Conservation (phyloP, 2,113 vertebrate species). For the Trogon surrucura region DNA sequence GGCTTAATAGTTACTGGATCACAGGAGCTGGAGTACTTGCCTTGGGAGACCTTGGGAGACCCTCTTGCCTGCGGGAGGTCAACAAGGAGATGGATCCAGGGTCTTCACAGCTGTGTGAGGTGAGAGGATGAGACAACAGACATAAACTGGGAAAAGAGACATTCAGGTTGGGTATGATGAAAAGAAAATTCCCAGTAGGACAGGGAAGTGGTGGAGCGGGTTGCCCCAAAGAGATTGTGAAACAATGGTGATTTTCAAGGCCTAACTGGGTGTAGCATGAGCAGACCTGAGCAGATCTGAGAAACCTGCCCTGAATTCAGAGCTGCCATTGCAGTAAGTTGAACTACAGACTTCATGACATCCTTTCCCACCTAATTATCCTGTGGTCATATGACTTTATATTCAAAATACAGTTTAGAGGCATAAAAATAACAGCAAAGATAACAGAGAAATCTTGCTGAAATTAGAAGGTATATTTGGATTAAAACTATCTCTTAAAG, state of each 20-base stretch:
- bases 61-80: not conserved
- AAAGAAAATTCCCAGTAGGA: not conserved
- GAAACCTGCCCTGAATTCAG: not conserved
- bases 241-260: not conserved
- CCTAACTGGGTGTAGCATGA: not conserved
- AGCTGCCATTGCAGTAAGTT: not conserved
- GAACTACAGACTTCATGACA: not conserved
- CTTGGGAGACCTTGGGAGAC: not conserved
- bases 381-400: not conserved
- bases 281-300: not conserved
- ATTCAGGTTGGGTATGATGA: accelerated
- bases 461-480: not conserved
- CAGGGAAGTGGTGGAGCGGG: not conserved
- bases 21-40: not conserved
- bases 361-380: not conserved
- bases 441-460: not conserved
- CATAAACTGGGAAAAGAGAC: accelerated
- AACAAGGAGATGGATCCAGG: not conserved
- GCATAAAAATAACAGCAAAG: not conserved
- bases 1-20: not conserved
- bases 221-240: not conserved
- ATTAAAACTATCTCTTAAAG: not conserved
- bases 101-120: accelerated
- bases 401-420: not conserved
- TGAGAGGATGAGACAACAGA: not conserved